Percentiles rank a stretch among this genome's conserved stretches.
These are phyloP conservation scores for Listronotus oregonensis DNA, from an alignment of 1,140 invertebrate genomes.

Conservation along the genomic window DNA sequence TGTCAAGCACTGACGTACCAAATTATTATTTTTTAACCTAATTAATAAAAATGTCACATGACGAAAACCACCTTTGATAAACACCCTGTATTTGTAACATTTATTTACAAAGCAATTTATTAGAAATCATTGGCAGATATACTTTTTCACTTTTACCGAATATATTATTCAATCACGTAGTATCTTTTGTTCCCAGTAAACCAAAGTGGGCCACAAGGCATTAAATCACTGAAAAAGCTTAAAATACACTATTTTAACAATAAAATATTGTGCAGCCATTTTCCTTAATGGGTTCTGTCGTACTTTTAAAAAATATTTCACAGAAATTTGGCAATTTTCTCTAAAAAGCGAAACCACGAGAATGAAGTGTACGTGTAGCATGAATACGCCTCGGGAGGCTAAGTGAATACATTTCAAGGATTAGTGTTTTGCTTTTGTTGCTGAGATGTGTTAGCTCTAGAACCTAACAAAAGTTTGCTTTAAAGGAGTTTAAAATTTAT, in stretches of 20 bases:
- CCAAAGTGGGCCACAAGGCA: neutral
- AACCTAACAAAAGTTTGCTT: neutral
- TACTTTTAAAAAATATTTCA: constrained; percentile 10
- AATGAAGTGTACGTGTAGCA: constrained; percentile 11
- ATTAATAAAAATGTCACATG: too few relatives aligned
- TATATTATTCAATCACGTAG: neutral
- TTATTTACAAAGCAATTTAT: too few relatives aligned
- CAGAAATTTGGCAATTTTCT: constrained; percentile 7
- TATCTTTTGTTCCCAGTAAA: neutral
- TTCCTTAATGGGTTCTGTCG: constrained; percentile 10
- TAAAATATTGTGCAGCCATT: constrained; percentile 4
- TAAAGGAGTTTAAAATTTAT: neutral
- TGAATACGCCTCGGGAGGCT: constrained; percentile 7
- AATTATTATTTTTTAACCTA: too few relatives aligned
- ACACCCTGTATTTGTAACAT: too few relatives aligned
- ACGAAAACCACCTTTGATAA: too few relatives aligned
- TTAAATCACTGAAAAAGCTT: constrained; percentile 2
- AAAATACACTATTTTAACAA: constrained; percentile 13
- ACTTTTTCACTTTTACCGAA: too few relatives aligned
- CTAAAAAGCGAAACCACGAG: constrained; percentile 22
- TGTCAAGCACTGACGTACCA: too few relatives aligned
- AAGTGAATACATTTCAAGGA: constrained; percentile 15
- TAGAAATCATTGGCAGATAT: too few relatives aligned
- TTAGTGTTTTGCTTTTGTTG: constrained; percentile 16
- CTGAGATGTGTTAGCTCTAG: neutral